These are phyloP conservation scores for Drosophila jambulina DNA, from an alignment of 1,140 invertebrate species.

Conservation along the genomic window DNA sequence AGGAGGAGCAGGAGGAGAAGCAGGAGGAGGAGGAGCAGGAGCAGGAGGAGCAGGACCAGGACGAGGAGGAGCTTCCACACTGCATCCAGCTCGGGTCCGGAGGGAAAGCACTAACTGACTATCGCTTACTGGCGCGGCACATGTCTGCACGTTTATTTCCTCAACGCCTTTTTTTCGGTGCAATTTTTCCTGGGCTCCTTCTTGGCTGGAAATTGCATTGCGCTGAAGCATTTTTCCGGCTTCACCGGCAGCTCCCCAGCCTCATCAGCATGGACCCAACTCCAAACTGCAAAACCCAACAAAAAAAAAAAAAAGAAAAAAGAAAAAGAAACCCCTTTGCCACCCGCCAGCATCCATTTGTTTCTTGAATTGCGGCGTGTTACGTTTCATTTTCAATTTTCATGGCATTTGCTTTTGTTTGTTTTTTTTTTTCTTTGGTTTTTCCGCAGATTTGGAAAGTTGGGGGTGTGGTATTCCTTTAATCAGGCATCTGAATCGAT, in stretches of 20 bases:
- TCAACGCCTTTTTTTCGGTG: conserved; percentile 12
- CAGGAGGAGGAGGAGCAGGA: neutral
- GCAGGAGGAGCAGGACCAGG: neutral
- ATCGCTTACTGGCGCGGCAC: conserved; percentile 70
- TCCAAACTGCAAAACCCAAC: neutral
- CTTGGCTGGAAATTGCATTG: conserved; percentile 63
- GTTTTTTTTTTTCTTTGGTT: conserved; percentile 2
- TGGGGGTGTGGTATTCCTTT: conserved; percentile 6
- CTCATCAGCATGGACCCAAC: conserved; percentile 34
- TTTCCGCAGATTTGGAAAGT: neutral
- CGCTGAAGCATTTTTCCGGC: conserved; percentile 31
- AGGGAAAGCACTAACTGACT: conserved; percentile 59
- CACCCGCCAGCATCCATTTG: conserved; percentile 57
- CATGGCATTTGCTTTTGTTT: conserved; percentile 63
- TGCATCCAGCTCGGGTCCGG: conserved; percentile 2
- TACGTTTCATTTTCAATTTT: conserved; percentile 80
- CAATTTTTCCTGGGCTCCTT: conserved; percentile 17
- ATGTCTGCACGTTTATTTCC: conserved; percentile 70
- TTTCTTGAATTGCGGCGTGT: conserved; percentile 71
- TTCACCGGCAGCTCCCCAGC: conserved; percentile 14
- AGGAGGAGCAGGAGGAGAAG: neutral
- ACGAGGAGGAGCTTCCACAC: neutral
- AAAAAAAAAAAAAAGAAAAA: neutral
- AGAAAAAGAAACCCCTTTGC: neutral
- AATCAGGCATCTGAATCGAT: conserved; percentile 20